Evolutionary conservation across 2,888 invertebrate genomes (phyloP).

Genomic region (Drosophila niveifrons): DNA sequence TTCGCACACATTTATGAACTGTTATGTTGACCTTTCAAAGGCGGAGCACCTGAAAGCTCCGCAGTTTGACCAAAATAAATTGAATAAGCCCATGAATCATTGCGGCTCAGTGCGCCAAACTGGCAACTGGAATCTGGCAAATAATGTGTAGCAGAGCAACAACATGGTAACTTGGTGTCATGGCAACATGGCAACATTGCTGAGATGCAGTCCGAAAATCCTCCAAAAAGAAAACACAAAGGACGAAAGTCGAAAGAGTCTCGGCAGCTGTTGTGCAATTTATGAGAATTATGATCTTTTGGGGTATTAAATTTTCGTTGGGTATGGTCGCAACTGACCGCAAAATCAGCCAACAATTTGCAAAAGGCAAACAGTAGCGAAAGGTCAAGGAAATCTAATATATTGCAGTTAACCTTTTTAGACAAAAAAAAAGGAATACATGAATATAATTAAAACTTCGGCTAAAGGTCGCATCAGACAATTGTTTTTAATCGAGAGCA

Average conservation of each 20-base stretch:
- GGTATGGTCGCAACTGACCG: conserved; percentile 29
- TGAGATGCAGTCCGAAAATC: conserved; percentile 3
- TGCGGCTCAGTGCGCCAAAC: conserved; percentile 31
- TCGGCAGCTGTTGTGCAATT: conserved; percentile 57
- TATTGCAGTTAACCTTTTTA: conserved; percentile 15
- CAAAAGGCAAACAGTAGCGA: conserved; percentile 29
- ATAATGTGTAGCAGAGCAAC: neutral
- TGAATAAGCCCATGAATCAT: conserved; percentile 56
- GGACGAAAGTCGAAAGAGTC: conserved; percentile 12
- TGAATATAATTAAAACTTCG: neutral
- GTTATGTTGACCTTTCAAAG: conserved; percentile 29
- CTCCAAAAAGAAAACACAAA: conserved; percentile 16
- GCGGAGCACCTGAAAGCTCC: conserved; percentile 6
- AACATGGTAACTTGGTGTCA: conserved; percentile 9
- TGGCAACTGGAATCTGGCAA: conserved; percentile 5
- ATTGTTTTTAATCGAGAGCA: neutral
- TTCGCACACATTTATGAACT: neutral
- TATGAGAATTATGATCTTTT: conserved; percentile 61
- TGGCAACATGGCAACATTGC: conserved; percentile 11
- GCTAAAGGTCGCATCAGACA: neutral
- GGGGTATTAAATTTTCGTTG: conserved; percentile 47
- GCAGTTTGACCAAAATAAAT: conserved; percentile 36
- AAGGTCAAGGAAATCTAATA: conserved; percentile 51
- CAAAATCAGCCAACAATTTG: conserved; percentile 34
- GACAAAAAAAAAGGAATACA: conserved; percentile 4